phyloP scores from a whole-genome alignment of 2,888 invertebrate species.

The Lobophora halterata region DNA sequence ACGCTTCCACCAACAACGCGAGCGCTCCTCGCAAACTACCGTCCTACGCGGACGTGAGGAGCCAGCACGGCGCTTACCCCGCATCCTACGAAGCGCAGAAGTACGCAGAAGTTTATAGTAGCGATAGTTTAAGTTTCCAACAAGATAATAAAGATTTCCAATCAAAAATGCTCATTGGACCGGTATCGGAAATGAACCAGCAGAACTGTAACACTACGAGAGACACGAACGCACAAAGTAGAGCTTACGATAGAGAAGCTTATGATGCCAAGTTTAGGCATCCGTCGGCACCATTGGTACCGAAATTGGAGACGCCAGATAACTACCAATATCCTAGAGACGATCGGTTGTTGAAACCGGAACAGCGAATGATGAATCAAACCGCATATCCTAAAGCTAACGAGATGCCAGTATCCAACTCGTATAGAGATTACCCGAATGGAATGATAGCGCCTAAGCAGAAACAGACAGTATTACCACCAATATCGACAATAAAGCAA shows the following conservation, averaged over 20 bases:
- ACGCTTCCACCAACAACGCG: constrained; percentile 52
- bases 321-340: constrained; percentile 68
- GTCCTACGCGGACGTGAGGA: constrained; percentile 68
- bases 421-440: constrained; percentile 61
- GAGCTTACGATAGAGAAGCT: constrained; percentile 64
- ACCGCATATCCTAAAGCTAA: constrained; percentile 49
- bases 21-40: constrained; percentile 68
- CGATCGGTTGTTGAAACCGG: constrained; percentile 57
- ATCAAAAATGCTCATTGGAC: constrained; percentile 78
- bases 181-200: constrained; percentile 76
- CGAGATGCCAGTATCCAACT: constrained; percentile 44
- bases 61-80: constrained; percentile 62
- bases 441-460: constrained; percentile 48
- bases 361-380: constrained; percentile 49
- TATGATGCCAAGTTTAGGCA: constrained; percentile 71
- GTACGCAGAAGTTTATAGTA: constrained; percentile 72
- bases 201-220: constrained; percentile 61
- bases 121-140: constrained; percentile 71
- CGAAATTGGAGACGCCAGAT: constrained; percentile 72
- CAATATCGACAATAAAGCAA: constrained; percentile 77
- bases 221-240: constrained; percentile 68
- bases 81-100: constrained; percentile 71
- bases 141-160: constrained; percentile 80
- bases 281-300: constrained; percentile 67
- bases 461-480: constrained; percentile 64